Evolutionary conservation across 2,113 vertebrate species (phyloP), one percentile per base, ranked within the genome.

Genomic region (Alouatta palliata): DNA sequence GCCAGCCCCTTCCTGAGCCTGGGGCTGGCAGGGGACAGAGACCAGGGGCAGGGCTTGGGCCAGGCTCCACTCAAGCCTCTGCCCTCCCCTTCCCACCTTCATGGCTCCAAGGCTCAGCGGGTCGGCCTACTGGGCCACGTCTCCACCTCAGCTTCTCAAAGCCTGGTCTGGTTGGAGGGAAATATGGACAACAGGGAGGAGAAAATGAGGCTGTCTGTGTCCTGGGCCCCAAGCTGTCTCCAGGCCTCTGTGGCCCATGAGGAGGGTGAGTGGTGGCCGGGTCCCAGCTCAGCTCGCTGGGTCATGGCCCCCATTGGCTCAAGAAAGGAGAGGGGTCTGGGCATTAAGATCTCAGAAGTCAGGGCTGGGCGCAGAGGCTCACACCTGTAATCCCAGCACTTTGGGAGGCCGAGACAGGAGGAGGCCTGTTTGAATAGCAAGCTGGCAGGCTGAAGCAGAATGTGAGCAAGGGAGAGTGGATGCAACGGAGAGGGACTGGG

Each of bases 141-240:
- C n/a, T 58, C 98, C 30, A 98, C 98, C 49, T 98, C 98, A 58
- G 90, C 97, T 3, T 91, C 37, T 84, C 97, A 97, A 8, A 98
- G 98, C 14, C 97, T 98, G 58, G 40, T 99, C 87, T 97, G 98
- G 95, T 25, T 99, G 52, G 99, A 99, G 84, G 99, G 98, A 32
- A 98, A 90, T 47, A 61, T 99, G 90, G 99, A 99, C 94, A 90
- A 79, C 43, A 97, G 82, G 70, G 7, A 23, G 5, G 98, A 99
- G 68, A 98, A 96, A 90, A 90, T 99, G 66, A 99, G 98, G 98
- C 94, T 99, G 91, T 98, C 97, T 5, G 98, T 98, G 94, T 98
- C 97, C 2, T 40, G 92, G 49, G 98, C 97, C 88, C 98, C 97
- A 52, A 97, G 71, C 43, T 99, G 99, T 93, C 96, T 99, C 68